Evolutionary conservation across 2,888 invertebrate genomes (phyloP), one percentile per base, ranked within the genome.

Genomic region (Eurois occulta): DNA sequence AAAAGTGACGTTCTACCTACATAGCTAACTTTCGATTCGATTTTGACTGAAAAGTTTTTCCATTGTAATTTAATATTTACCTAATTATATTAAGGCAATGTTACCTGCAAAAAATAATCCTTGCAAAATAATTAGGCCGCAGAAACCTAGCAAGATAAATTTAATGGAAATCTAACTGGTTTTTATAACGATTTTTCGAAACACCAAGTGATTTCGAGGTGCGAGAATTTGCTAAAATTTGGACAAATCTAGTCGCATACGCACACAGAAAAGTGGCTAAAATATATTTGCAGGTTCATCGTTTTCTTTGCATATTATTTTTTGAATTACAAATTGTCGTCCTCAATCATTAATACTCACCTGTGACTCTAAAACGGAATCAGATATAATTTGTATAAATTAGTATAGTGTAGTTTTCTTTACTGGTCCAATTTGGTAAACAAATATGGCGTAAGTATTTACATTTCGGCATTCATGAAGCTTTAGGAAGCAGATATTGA

Each of bases 291-390:
- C 48, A 58, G 8, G n/a, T 28, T 52, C 21, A 32, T 48, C 32
- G 3, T 32, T 75, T 75, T 66, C 41, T 32, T 55, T 46, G 43
- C 46, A 21, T 16, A 55, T 64, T 62, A 38, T 58, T 13, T 65
- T 55, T 43, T 68, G 72, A 62, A 70, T 71, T 62, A 43, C 6
- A 72, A 72, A 82, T 18, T 68, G 35, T 75, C 28, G 38, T 72
- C 21, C 77, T 86, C 69, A 86, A 67, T 76, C 6, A 41, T 85
- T 77, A 88, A 91, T 91, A 91, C 91, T 92, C 91, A 90, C 82
- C 90, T 92, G 91, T 92, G 92, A 92, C 91, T 88, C 84, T 83
- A 87, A 88, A 88, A 52, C n/a, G 43, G 65, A 76, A 72, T 70
- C 77, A 32, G 48, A 81, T 80, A 84, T 60, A 48, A 60, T 84